Evolutionary conservation across 2,888 invertebrate genomes (phyloP).

Genomic region (Smittia aterrima): DNA sequence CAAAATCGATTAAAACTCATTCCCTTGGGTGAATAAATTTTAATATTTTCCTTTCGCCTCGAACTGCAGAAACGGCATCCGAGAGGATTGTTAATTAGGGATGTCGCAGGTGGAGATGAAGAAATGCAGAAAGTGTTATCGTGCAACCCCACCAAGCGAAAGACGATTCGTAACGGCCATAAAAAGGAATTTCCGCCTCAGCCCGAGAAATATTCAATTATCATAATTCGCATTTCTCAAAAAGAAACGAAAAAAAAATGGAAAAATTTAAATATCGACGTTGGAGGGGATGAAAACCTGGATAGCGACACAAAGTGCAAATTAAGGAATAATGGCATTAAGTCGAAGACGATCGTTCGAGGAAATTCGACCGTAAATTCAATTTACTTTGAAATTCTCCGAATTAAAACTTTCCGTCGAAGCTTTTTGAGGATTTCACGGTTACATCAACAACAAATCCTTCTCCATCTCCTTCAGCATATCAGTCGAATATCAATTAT

Average conservation of each 20-base stretch:
- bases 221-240: slow-evolving; percentile 3
- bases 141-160: background rate
- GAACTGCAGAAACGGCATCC: background rate
- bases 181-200: background rate
- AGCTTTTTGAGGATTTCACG: background rate
- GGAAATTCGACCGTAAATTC: slow-evolving; percentile 24
- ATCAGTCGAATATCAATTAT: background rate
- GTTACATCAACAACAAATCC: background rate
- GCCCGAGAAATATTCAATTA: slow-evolving; percentile 30
- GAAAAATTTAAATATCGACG: slow-evolving; percentile 32
- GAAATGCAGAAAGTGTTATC: slow-evolving; percentile 30
- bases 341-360: background rate
- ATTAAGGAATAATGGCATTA: slow-evolving; percentile 25
- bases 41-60: slow-evolving; percentile 19
- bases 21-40: slow-evolving; percentile 42
- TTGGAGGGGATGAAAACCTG: slow-evolving; percentile 31
- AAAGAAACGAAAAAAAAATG: slow-evolving; percentile 5
- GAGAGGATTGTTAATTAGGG: slow-evolving; percentile 31
- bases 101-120: slow-evolving; percentile 24
- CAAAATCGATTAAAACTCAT: slow-evolving; percentile 42
- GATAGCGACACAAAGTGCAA: slow-evolving; percentile 7
- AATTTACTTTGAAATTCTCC: background rate
- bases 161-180: background rate
- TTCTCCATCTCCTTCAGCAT: background rate
- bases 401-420: slow-evolving; percentile 8